Evolutionary conservation across 1,140 invertebrate genomes (phyloP).

Genomic region (Macrotrachela quadricornifera): DNA sequence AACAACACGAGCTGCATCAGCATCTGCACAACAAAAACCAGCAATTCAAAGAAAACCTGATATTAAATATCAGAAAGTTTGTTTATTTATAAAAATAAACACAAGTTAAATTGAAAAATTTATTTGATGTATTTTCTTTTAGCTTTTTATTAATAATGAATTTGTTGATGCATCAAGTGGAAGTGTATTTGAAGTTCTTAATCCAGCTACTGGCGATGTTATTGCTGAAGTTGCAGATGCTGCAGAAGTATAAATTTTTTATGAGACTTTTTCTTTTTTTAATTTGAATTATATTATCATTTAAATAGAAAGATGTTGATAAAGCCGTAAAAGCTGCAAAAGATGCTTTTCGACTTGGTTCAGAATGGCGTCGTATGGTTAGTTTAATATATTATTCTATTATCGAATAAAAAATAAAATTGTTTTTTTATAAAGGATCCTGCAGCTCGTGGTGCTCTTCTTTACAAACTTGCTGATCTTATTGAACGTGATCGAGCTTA

Average conservation of each 20-base stretch:
- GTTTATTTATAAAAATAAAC: too few species aligned
- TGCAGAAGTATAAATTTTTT: slow-evolving; percentile 33
- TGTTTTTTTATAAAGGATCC: slow-evolving; percentile 38
- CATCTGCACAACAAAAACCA: too few species aligned
- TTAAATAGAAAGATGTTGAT: slow-evolving; percentile 40
- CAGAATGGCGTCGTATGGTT: slow-evolving; percentile 50
- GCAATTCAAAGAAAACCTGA: too few species aligned
- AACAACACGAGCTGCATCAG: too few species aligned
- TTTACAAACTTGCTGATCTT: slow-evolving; percentile 50
- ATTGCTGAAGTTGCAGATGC: slow-evolving; percentile 60
- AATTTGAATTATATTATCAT: too few species aligned
- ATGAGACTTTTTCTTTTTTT: too few species aligned
- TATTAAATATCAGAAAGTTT: too few species aligned
- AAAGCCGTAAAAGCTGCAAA: slow-evolving; percentile 51
- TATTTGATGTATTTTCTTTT: too few species aligned
- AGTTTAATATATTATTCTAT: too few species aligned
- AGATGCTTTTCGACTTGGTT: slow-evolving; percentile 46
- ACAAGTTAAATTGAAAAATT: too few species aligned
- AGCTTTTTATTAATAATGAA: slow-evolving; percentile 82
- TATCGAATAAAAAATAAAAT: too few species aligned
- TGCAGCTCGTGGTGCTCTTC: slow-evolving; percentile 41
- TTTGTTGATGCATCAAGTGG: slow-evolving; percentile 59
- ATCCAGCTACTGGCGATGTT: slow-evolving; percentile 54
- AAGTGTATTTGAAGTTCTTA: slow-evolving; percentile 64
- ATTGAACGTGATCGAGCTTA: slow-evolving; percentile 47